Evolutionary conservation across 2,113 vertebrate genomes (phyloP).

Genomic region (Oryzias melastigma): DNA sequence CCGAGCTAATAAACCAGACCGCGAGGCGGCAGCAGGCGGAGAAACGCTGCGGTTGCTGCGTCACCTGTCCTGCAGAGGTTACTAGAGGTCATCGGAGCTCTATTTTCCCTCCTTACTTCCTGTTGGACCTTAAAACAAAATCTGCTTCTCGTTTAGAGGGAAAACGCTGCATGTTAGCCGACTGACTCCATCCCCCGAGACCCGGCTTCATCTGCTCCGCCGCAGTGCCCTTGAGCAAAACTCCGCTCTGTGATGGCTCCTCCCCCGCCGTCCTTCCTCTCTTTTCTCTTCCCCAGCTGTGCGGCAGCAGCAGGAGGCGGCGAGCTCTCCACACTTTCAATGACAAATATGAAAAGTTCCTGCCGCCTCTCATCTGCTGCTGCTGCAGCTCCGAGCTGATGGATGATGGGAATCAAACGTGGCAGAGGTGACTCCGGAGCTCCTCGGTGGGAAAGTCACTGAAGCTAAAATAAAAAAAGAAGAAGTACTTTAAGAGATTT

Average conservation of each 20-base stretch:
- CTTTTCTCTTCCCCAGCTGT: constrained; percentile 39
- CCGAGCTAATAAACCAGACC: constrained; percentile 51
- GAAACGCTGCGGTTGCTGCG: constrained; percentile 37
- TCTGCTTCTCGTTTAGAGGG: constrained; percentile 47
- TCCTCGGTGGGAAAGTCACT: no score
- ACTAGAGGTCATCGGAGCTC: constrained; percentile 42
- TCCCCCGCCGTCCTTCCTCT: constrained; percentile 8
- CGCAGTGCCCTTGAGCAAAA: constrained; percentile 32
- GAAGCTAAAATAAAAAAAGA: no score
- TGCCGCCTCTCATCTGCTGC: neutral
- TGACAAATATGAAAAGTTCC: constrained; percentile 28
- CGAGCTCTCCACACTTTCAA: constrained; percentile 22
- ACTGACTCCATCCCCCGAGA: neutral
- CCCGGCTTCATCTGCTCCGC: constrained; percentile 21
- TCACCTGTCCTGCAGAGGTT: constrained; percentile 50
- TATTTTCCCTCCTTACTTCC: constrained; percentile 25
- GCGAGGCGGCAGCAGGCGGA: constrained; percentile 14
- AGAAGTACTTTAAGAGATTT: no score
- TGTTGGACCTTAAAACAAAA: constrained; percentile 33
- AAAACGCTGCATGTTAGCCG: constrained; percentile 26
- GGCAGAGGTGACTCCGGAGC: no score
- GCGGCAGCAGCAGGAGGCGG: constrained; percentile 31
- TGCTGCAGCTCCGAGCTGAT: no score
- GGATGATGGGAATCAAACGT: no score
- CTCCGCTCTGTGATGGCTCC: constrained; percentile 4